Evolutionary conservation across 92 coral and sea anemone genomes (phyloP), one percentile per base, ranked within the genome.

Genomic region (Epizoanthus fatuus): DNA sequence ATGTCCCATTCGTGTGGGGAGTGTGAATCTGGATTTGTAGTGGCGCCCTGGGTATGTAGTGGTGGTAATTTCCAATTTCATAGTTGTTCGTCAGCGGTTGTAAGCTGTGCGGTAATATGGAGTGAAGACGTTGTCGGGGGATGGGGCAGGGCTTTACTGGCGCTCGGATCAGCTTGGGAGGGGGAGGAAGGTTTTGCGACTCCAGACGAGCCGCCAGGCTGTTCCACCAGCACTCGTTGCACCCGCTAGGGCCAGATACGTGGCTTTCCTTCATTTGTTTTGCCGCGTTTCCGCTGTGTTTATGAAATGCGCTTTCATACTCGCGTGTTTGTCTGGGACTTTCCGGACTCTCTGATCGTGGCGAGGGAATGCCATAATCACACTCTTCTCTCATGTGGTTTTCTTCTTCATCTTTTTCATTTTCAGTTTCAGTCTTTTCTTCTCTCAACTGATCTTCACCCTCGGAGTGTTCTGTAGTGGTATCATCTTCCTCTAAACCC

Each of bases 151-250:
- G 82, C 39, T 77, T 77, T 11, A 88, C 40, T 0, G 88, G 88
- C 11, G 92, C 83, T 73, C 98, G 93, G 75, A 94, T 94, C 11
- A 94, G 94, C 68, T 94, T 94, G 4, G 98, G 98, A 14, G 98
- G 98, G 1, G 93, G 95, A 1, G 98, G 98, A 2, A 94, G 96
- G 22, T 89, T 88, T 60, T 90, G 95, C 20, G 81, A 40, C 35
- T 92, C 93, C 16, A 79, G 81, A 15, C 89, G 75, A 35, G 92
- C 77, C n/a, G 86, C 91, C 4, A 88, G 68, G 5, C 98, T 84
- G 39, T 84, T 80, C 87, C 91, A 81, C 94, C 98, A 92, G 49
- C 83, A 90, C 35, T 86, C 87, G 56, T 94, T 93, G 56, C 91
- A 78, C 47, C 84, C 79, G 10, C 77, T 79, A 66, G 10, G 72